Base-by-base conservation (phyloP, 2,797 vertebrate genomes). In the Gymnocypris eckloni region DNA sequence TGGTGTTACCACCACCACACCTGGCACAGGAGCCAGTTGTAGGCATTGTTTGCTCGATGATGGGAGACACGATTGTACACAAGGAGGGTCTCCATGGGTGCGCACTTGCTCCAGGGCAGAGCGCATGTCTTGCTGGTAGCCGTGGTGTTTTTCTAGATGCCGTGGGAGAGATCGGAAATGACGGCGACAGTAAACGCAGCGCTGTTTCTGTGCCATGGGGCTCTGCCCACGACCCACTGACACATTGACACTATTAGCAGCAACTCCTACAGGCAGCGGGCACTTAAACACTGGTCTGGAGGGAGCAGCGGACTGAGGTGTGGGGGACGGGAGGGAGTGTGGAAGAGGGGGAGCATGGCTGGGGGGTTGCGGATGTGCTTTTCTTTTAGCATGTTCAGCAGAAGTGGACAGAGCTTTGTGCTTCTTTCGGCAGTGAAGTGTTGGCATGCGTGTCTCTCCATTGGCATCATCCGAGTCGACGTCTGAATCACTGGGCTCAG, bases 91-190 rank as follows among this genome's bases (percentile, higher is more conserved):
- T 50, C 72, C 66, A 0, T 84, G 81, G 7, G 93, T 92, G 87
- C 94, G 95, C 16, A 93, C 93, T 81, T 94, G 94, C 6, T 95
- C 93, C 1, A 96, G 91, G 56, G 94, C 93, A 0, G 94, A 93
- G 83, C 92, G 94, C 37, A 96, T 92, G 0, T 95, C 95, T 0
- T 95, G 95, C 86, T 95, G 95, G 92, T 96, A 93, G 56, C 94
- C 83, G 1, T 96, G 96, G 90, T 96, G 95, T 88, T 96, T 96
- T 79, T 95, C 94, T 83, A 96, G 88, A 89, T 96, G 96, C 28
- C 94, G 95, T 18, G 93, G 94, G 79, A 96, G 85, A 0, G 95
- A 96, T 82, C 95, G 94, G 84, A 96, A 96, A 86, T 95, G 94
- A 20, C 95, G 94, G 20, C 95, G 94, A 2, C 96, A 96, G 91